Percentiles rank a stretch among this genome's conserved stretches.
These are phyloP conservation scores for Daboia siamensis DNA, from an alignment of 2,113 vertebrate species.

Conservation along the genomic window DNA sequence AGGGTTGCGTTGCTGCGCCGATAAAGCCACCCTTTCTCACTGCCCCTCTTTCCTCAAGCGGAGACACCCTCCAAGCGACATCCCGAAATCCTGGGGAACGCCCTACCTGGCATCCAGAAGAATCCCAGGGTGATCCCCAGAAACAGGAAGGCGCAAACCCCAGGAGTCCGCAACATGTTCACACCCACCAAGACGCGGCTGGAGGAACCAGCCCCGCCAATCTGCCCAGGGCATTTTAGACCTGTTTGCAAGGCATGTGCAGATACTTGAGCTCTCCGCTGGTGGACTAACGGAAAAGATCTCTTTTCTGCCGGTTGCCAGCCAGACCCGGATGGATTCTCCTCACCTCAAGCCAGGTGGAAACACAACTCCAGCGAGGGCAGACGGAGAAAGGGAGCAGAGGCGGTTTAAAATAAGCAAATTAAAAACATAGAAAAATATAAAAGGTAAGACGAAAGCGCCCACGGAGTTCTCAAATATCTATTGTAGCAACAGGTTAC, in stretches of 20 bases:
- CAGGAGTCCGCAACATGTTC: neutral
- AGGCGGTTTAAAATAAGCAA: neutral
- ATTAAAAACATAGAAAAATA: neutral
- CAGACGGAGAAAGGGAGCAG: no score
- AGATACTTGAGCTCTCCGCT: neutral
- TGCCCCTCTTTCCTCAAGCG: neutral
- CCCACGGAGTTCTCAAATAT: neutral
- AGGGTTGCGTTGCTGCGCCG: neutral
- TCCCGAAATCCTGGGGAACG: no score
- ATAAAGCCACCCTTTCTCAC: neutral
- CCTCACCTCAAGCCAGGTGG: neutral
- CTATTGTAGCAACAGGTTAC: neutral
- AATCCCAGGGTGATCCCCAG: neutral
- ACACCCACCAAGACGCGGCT: fast-evolving
- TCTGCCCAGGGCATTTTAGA: neutral
- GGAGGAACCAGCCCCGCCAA: no score
- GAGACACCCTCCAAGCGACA: neutral
- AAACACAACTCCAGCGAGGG: neutral
- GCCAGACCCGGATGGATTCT: neutral
- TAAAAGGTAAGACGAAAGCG: no score
- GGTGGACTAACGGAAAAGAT: neutral
- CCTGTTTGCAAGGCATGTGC: neutral
- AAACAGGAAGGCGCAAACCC: neutral
- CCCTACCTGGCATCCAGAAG: conserved; percentile 2
- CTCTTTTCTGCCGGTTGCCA: neutral